Conservation (phyloP, 2,797 vertebrate genomes). For the Phoxinus dragarum region DNA sequence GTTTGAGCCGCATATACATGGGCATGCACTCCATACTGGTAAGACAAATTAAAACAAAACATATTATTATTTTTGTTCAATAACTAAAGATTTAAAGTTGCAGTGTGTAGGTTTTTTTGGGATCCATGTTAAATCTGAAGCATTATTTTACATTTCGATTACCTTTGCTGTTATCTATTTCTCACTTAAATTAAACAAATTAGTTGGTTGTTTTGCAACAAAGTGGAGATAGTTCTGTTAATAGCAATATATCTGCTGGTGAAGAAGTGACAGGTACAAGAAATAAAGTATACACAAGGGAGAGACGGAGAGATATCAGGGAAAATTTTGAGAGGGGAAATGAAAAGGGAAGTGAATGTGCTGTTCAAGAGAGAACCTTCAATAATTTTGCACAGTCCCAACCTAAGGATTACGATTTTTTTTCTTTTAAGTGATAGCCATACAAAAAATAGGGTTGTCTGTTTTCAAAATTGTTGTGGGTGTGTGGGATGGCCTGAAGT, state of each 20-base stretch:
- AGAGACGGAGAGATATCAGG: background rate
- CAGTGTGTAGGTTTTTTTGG: background rate
- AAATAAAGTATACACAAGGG: background rate
- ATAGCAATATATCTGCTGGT: background rate
- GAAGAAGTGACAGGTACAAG: background rate
- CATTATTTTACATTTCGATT: background rate
- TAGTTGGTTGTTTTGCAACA: background rate
- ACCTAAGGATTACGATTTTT: background rate
- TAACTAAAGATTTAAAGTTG: background rate
- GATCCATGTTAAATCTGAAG: background rate
- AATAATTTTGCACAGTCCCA: background rate
- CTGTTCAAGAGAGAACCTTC: background rate
- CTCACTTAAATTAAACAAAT: background rate
- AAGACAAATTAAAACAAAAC: conserved; percentile 63
- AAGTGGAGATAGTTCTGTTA: background rate
- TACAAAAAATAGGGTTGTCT: background rate
- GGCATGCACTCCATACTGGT: conserved; percentile 99
- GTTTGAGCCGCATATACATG: conserved; percentile 96
- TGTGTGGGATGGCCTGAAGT: background rate
- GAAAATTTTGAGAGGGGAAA: background rate
- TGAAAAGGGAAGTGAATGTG: background rate
- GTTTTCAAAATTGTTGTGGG: background rate
- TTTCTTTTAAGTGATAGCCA: background rate
- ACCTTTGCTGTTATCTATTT: background rate
- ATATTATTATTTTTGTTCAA: background rate